These are phyloP conservation scores for Hemicordylus capensis DNA, from an alignment of 2,113 vertebrate species.

Conservation along the genomic window DNA sequence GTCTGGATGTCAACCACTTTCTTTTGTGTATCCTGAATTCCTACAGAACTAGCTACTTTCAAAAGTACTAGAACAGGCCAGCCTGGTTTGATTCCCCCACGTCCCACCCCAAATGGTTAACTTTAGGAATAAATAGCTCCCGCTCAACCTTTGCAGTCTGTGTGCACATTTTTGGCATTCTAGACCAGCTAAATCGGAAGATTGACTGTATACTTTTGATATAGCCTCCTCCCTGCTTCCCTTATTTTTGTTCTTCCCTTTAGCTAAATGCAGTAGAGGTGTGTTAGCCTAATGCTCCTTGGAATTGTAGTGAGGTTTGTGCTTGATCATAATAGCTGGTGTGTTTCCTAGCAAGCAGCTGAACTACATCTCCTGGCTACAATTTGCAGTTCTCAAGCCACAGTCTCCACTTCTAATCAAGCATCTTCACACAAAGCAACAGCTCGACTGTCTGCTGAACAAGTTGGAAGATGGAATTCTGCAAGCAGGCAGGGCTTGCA, in stretches of 20 bases:
- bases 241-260: conserved; percentile 43
- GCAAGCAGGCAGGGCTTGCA: conserved; percentile 26
- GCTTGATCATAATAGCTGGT: conserved; percentile 11
- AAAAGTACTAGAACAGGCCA: too few relatives aligned
- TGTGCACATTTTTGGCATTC: background rate
- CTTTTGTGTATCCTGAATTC: too few relatives aligned
- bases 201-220: background rate
- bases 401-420: background rate
- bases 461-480: conserved; percentile 7
- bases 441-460: background rate
- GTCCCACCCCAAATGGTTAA: background rate
- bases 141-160: background rate
- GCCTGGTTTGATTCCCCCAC: too few relatives aligned
- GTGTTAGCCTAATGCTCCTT: background rate
- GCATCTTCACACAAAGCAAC: background rate
- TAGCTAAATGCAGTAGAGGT: conserved; percentile 16
- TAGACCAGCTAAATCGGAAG: background rate
- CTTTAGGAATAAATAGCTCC: background rate
- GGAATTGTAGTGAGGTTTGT: conserved; percentile 3
- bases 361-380: conserved; percentile 26
- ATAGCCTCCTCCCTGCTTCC: background rate
- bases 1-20: too few relatives aligned
- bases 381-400: conserved; percentile 26
- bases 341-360: conserved; percentile 39
- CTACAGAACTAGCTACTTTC: too few relatives aligned